Evolutionary conservation across 2,888 invertebrate genomes (phyloP).

Genomic region (Dasysyrphus tricinctus): DNA sequence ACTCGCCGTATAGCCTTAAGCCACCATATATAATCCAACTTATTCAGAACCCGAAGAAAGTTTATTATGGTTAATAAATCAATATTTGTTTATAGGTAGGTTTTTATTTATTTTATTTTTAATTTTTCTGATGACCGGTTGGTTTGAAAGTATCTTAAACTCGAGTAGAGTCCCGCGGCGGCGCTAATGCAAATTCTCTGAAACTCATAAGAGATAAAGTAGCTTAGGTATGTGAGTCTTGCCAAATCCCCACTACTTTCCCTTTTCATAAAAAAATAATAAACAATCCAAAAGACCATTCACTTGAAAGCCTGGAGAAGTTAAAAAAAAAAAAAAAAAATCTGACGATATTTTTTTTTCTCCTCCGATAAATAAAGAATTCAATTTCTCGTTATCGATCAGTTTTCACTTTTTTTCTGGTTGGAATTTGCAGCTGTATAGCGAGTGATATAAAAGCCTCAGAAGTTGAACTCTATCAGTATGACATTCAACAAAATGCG

Average conservation of each 20-base stretch:
- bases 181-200: conserved; percentile 62
- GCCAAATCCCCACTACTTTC: conserved; percentile 68
- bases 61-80: conserved; percentile 69
- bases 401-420: conserved; percentile 73
- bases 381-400: conserved; percentile 73
- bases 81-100: conserved; percentile 62
- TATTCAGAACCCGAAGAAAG: conserved; percentile 61
- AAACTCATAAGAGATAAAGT: conserved; percentile 12
- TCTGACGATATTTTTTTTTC: conserved; percentile 61
- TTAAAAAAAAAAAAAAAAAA: conserved; percentile 46
- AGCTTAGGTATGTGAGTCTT: conserved; percentile 36
- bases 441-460: conserved; percentile 74
- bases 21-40: conserved; percentile 4
- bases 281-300: conserved; percentile 46
- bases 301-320: conserved; percentile 64
- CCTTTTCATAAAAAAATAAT: conserved; percentile 23
- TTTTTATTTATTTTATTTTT: background rate
- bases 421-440: conserved; percentile 60
- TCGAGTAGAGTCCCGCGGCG: background rate
- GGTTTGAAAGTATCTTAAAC: conserved; percentile 4
- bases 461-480: conserved; percentile 66
- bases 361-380: conserved; percentile 68
- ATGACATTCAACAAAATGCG: conserved; percentile 74
- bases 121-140: conserved; percentile 11
- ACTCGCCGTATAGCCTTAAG: conserved; percentile 1